Evolutionary conservation across 2,113 vertebrate genomes (phyloP).

Genomic region (Proterorhinus semilunaris): DNA sequence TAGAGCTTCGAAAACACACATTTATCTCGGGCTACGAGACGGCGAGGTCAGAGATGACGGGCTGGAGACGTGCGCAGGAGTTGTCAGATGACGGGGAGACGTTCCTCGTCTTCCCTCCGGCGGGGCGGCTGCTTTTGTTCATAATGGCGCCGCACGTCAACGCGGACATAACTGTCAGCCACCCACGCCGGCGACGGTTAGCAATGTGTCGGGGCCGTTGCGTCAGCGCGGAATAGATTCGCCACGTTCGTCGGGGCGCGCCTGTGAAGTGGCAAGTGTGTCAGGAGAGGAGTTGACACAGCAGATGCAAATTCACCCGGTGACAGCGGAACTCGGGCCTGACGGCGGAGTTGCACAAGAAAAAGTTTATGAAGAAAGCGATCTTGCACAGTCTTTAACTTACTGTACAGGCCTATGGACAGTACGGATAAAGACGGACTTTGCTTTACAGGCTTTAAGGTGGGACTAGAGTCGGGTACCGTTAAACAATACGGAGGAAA

Average conservation of each 20-base stretch:
- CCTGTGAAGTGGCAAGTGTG: constrained; percentile 28
- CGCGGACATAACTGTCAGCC: constrained; percentile 67
- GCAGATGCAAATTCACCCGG: constrained; percentile 20
- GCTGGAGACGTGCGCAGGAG: constrained; percentile 44
- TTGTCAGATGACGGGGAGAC: constrained; percentile 45
- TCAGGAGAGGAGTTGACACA: constrained; percentile 18
- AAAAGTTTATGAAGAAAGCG: background rate
- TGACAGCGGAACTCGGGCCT: background rate
- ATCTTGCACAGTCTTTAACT: too few relatives aligned
- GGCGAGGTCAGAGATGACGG: constrained; percentile 68
- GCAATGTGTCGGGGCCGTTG: constrained; percentile 58
- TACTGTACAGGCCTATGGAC: too few relatives aligned
- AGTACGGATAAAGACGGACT: too few relatives aligned
- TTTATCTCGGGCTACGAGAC: constrained; percentile 61
- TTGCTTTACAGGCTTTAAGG: too few relatives aligned
- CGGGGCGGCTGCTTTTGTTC: constrained; percentile 58
- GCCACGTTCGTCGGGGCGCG: constrained; percentile 22
- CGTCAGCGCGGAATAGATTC: constrained; percentile 47
- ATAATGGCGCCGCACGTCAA: constrained; percentile 67
- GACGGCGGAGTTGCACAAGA: constrained; percentile 10
- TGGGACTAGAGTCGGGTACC: too few relatives aligned
- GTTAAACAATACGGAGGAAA: too few relatives aligned
- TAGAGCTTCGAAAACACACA: constrained; percentile 63
- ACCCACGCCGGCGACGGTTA: constrained; percentile 39
- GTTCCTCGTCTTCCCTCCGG: constrained; percentile 53